These are phyloP conservation scores for Hypomecis punctinalis DNA, from an alignment of 2,888 invertebrate species.

Conservation along the genomic window DNA sequence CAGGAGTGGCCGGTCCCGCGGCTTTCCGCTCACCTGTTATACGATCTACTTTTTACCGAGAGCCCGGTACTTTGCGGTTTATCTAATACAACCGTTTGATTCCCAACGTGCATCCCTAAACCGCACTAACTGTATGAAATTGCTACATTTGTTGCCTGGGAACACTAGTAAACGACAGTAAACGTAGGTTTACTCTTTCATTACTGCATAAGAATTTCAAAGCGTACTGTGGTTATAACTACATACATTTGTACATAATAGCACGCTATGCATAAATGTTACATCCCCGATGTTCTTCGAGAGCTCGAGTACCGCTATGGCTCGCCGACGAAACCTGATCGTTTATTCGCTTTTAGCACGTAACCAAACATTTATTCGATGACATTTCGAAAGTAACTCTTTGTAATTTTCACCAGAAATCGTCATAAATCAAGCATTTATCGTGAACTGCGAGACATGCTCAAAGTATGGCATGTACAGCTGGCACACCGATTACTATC, in stretches of 20 bases:
- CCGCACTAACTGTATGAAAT: conserved; percentile 69
- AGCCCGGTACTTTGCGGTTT: conserved; percentile 64
- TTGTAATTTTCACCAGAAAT: conserved; percentile 53
- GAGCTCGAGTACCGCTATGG: conserved; percentile 44
- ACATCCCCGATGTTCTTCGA: conserved; percentile 41
- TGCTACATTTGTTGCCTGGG: conserved; percentile 52
- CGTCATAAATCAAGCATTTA: conserved; percentile 57
- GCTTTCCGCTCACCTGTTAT: conserved; percentile 61
- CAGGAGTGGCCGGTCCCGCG: conserved; percentile 43
- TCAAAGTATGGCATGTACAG: conserved; percentile 29
- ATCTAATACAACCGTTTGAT: conserved; percentile 61
- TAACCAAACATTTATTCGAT: conserved; percentile 43
- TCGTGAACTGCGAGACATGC: conserved; percentile 44
- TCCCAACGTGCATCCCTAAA: conserved; percentile 65
- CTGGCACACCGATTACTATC: neutral
- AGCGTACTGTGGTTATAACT: conserved; percentile 42
- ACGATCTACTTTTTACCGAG: conserved; percentile 60
- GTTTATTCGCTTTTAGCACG: conserved; percentile 44
- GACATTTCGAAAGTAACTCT: conserved; percentile 45
- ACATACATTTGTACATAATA: conserved; percentile 51
- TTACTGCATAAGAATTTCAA: conserved; percentile 61
- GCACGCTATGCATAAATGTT: conserved; percentile 47
- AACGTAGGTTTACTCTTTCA: conserved; percentile 51
- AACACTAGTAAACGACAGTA: conserved; percentile 52
- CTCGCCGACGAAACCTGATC: conserved; percentile 45